These are phyloP conservation scores for Lamellibrachia luymesi DNA, from an alignment of 1,140 invertebrate genomes.

Conservation along the genomic window DNA sequence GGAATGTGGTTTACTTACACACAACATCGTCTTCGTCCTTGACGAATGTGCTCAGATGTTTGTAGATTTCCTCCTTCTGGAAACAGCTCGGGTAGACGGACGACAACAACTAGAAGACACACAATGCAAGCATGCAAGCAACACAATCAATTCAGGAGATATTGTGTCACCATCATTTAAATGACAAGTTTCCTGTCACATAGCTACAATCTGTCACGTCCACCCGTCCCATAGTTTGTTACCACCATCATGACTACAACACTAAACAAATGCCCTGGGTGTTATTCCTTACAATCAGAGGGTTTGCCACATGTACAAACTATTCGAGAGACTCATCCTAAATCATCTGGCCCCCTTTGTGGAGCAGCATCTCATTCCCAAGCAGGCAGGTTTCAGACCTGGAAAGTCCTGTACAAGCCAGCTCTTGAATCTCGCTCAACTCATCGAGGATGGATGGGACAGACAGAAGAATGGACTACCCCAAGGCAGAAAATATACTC, in stretches of 20 bases:
- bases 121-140: background rate
- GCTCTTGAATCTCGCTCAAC: too few relatives aligned
- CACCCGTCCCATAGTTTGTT: background rate
- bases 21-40: conserved; percentile 79
- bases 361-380: too few relatives aligned
- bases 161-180: background rate
- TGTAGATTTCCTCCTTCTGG: conserved; percentile 79
- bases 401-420: too few relatives aligned
- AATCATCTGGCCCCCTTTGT: too few relatives aligned
- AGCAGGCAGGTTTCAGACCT: too few relatives aligned
- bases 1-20: conserved; percentile 36
- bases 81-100: conserved; percentile 88
- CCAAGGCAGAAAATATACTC: too few relatives aligned
- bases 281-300: too few relatives aligned
- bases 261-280: too few relatives aligned
- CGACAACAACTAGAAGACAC: conserved; percentile 26
- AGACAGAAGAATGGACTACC: too few relatives aligned
- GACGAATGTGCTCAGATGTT: conserved; percentile 75
- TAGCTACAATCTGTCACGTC: background rate
- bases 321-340: too few relatives aligned
- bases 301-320: too few relatives aligned
- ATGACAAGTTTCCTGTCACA: background rate
- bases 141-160: background rate
- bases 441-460: too few relatives aligned
- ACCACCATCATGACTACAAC: background rate